Percentiles rank a stretch among this genome's conserved stretches.
phyloP scores from a whole-genome alignment of 2,797 vertebrate genomes.

The Stomatorhinus walkeri region DNA sequence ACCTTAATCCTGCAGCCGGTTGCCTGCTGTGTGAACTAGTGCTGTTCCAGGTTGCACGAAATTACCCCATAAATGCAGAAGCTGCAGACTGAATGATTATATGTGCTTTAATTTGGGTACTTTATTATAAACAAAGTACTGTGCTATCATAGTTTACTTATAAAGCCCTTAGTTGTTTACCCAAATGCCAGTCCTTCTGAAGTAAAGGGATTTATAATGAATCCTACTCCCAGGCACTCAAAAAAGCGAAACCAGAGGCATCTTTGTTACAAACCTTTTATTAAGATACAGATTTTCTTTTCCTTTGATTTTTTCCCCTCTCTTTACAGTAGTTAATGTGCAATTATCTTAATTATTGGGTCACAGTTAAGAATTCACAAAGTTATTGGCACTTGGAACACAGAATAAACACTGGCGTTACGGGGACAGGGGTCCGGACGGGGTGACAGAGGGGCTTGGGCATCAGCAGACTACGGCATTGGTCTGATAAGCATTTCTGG shows the following conservation, averaged over 20 bases:
- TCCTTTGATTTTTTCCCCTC: slow-evolving; percentile 57
- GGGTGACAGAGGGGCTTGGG: slow-evolving; percentile 37
- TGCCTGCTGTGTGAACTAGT: neutral
- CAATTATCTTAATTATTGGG: slow-evolving; percentile 80
- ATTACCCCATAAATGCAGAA: neutral
- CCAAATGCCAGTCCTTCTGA: neutral
- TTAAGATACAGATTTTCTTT: slow-evolving; percentile 71
- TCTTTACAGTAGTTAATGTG: slow-evolving; percentile 88
- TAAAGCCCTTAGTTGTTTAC: neutral
- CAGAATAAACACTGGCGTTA: slow-evolving; percentile 67
- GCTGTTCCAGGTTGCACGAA: neutral
- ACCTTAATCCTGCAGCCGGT: neutral
- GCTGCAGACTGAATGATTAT: neutral
- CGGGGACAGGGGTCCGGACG: slow-evolving; percentile 21
- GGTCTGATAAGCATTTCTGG: slow-evolving; percentile 59
- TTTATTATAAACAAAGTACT: too few relatives aligned
- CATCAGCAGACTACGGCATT: slow-evolving; percentile 54
- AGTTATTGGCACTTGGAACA: slow-evolving; percentile 86
- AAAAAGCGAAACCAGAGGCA: neutral
- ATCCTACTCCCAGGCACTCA: neutral
- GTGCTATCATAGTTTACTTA: neutral
- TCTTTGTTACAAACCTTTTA: slow-evolving; percentile 84
- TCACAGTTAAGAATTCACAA: slow-evolving; percentile 83
- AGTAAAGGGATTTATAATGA: neutral
- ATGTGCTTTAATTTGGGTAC: neutral